These are phyloP conservation scores for Noctilio leporinus DNA, from an alignment of 2,113 vertebrate genomes.

Conservation along the genomic window DNA sequence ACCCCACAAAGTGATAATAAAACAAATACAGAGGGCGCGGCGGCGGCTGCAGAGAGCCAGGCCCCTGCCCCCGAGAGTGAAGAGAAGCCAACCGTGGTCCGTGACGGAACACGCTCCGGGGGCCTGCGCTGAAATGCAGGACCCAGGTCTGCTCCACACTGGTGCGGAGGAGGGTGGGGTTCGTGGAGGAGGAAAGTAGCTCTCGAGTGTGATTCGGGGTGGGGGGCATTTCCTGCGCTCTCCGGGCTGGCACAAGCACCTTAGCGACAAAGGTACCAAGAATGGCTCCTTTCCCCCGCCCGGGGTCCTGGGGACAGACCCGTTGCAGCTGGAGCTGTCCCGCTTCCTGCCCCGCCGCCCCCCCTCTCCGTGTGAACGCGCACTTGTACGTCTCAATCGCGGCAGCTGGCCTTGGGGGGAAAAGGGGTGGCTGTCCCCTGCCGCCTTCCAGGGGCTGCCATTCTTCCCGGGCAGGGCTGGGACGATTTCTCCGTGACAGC, in stretches of 20 bases:
- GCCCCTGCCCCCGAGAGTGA: neutral
- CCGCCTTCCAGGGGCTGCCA: neutral
- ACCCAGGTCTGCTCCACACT: neutral
- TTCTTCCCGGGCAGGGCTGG: neutral
- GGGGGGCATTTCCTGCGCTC: too few relatives aligned
- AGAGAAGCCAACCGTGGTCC: neutral
- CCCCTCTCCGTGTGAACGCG: neutral
- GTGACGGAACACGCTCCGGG: neutral
- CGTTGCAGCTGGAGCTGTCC: neutral
- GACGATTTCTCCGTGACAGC: constrained; percentile 48
- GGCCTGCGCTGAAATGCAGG: neutral
- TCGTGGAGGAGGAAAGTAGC: neutral
- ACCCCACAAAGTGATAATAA: constrained; percentile 6
- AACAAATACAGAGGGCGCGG: too few relatives aligned
- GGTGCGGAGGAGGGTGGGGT: neutral
- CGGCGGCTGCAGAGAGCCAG: neutral
- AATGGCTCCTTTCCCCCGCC: neutral
- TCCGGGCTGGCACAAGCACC: neutral
- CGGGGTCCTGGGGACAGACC: neutral
- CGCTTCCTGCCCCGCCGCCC: neutral
- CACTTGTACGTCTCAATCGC: neutral
- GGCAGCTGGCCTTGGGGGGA: neutral
- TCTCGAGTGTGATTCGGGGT: neutral
- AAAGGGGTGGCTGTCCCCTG: neutral
- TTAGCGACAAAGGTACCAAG: neutral